Conservation (phyloP, 2,797 vertebrate species). For the Cossypha dichroa region DNA sequence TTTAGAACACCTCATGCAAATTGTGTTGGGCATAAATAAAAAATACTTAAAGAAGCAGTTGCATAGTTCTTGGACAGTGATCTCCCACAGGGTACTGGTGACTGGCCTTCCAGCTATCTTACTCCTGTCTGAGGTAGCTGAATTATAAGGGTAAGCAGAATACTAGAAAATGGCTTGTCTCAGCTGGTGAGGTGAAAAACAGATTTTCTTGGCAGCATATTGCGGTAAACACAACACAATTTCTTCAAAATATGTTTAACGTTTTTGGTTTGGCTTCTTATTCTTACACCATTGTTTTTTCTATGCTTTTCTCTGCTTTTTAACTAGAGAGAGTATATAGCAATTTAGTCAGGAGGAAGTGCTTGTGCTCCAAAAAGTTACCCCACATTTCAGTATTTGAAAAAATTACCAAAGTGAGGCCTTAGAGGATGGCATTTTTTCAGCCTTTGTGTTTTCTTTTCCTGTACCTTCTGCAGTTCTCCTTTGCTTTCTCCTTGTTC, state of each 20-base stretch:
- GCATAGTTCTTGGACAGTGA: not conserved
- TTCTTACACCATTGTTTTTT: not conserved
- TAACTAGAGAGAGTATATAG: not conserved
- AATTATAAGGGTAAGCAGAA: not conserved
- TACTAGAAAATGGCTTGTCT: not conserved
- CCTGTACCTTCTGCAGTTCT: not conserved
- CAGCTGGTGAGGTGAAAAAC: not conserved
- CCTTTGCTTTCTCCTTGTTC: not conserved
- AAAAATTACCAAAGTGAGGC: not conserved
- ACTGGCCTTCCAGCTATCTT: not conserved
- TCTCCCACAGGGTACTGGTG: not conserved
- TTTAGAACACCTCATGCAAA: not conserved
- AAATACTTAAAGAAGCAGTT: not conserved
- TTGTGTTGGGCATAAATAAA: not conserved
- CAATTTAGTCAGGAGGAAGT: not conserved
- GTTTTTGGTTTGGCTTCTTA: not conserved
- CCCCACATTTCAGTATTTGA: not conserved
- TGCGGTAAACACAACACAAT: fast-evolving
- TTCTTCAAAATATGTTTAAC: not conserved
- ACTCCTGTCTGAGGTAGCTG: not conserved
- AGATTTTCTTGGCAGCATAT: not conserved
- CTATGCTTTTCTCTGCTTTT: not conserved
- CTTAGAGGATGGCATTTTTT: not conserved
- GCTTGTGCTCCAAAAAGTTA: not conserved
- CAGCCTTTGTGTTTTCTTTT: not conserved